These are phyloP conservation scores for Enteromius afrohamiltoni DNA, from an alignment of 2,797 vertebrate genomes.

Conservation along the genomic window DNA sequence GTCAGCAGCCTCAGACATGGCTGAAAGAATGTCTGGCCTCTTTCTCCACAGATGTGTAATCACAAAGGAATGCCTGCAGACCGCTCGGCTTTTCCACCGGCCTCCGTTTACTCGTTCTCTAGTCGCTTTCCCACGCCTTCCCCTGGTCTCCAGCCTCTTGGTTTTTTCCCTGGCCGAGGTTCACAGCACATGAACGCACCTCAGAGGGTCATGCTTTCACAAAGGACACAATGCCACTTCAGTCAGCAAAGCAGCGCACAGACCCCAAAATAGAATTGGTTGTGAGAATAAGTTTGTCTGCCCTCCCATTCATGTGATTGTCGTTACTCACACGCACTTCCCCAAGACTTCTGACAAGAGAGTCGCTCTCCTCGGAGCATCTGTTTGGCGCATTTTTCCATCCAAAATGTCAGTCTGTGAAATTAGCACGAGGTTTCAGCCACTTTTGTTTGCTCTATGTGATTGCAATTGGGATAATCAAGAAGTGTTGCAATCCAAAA, in stretches of 20 bases:
- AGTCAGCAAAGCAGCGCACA: conserved; percentile 65
- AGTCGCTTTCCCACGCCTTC: conserved; percentile 58
- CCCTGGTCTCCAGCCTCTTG: conserved; percentile 44
- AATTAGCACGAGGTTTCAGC: conserved; percentile 27
- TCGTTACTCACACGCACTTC: conserved; percentile 39
- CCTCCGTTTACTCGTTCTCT: conserved; percentile 67
- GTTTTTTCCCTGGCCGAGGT: conserved; percentile 57
- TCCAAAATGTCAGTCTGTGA: conserved; percentile 34
- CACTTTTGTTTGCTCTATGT: conserved; percentile 46
- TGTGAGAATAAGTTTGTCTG: conserved; percentile 37
- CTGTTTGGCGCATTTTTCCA: conserved; percentile 45
- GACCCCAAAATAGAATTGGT: conserved; percentile 47
- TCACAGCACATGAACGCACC: conserved; percentile 66
- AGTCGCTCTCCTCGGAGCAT: conserved; percentile 38
- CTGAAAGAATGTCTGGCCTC: conserved; percentile 80
- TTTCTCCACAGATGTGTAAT: conserved; percentile 79
- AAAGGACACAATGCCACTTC: conserved; percentile 65
- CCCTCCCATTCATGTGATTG: conserved; percentile 44
- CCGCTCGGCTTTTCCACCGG: conserved; percentile 80
- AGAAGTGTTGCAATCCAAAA: conserved; percentile 17
- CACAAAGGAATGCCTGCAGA: conserved; percentile 84
- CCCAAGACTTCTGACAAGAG: conserved; percentile 32
- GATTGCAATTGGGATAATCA: conserved; percentile 40
- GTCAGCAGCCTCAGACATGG: conserved; percentile 65
- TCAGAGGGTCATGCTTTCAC: conserved; percentile 71